Evolutionary conservation across 2,797 vertebrate species (phyloP).

Genomic region (Cryptoblepharus egeriae): DNA sequence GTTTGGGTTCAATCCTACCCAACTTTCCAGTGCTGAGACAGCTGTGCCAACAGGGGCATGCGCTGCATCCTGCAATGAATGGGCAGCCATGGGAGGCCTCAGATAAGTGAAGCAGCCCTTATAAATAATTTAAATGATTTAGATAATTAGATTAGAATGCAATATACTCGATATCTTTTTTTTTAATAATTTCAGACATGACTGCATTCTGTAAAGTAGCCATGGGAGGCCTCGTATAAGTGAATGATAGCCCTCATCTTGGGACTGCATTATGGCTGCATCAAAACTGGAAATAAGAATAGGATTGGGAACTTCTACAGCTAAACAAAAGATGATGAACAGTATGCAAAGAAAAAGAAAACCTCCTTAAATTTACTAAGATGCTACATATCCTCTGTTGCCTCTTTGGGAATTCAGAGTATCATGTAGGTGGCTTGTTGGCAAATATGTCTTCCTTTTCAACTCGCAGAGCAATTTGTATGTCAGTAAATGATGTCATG

Average conservation of each 20-base stretch:
- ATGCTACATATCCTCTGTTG: not conserved
- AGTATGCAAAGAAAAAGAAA: not conserved
- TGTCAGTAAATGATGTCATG: conserved; percentile 50
- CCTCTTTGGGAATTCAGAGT: conserved; percentile 23
- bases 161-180: conserved; percentile 55
- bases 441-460: conserved; percentile 63
- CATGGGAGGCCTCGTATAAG: too few relatives aligned
- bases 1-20: too few relatives aligned
- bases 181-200: conserved; percentile 61
- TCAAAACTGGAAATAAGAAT: too few relatives aligned
- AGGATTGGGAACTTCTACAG: too few relatives aligned
- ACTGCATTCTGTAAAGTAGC: conserved; percentile 48
- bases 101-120: conserved; percentile 62
- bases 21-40: too few relatives aligned
- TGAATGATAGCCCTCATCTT: too few relatives aligned
- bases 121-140: conserved; percentile 68
- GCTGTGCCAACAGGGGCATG: too few relatives aligned
- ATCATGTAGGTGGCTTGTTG: conserved; percentile 59
- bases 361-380: too few relatives aligned
- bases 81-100: too few relatives aligned
- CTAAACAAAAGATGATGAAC: not conserved
- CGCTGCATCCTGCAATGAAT: too few relatives aligned
- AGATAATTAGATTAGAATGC: conserved; percentile 63
- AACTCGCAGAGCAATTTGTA: conserved; percentile 58
- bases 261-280: too few relatives aligned